phyloP scores from a whole-genome alignment of 2,888 invertebrate genomes.

The Deilephila porcellus region DNA sequence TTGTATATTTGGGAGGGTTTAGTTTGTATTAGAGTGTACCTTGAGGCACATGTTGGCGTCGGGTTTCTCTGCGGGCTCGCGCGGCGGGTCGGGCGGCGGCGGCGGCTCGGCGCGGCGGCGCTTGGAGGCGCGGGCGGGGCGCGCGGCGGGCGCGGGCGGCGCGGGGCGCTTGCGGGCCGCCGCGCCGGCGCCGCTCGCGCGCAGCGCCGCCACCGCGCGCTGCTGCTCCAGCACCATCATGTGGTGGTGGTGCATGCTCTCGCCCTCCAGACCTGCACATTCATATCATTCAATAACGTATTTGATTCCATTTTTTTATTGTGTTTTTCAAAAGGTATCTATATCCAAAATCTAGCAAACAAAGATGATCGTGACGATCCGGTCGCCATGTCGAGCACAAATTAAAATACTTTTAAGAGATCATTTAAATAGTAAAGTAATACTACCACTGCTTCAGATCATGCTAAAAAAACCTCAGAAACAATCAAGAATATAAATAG shows the following conservation, averaged over 20 bases:
- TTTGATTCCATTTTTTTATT: too few relatives aligned
- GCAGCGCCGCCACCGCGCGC: slow-evolving; percentile 79
- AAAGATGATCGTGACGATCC: too few relatives aligned
- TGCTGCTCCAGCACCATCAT: slow-evolving; percentile 85
- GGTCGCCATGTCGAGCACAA: too few relatives aligned
- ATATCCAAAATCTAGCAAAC: too few relatives aligned
- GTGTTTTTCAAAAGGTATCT: too few relatives aligned
- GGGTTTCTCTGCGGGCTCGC: slow-evolving; percentile 91
- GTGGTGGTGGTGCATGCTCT: slow-evolving; percentile 85
- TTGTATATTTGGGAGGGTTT: too few relatives aligned
- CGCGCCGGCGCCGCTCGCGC: slow-evolving; percentile 43
- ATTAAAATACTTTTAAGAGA: too few relatives aligned
- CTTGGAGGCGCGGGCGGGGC: slow-evolving; percentile 66
- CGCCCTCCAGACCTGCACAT: slow-evolving; percentile 76
- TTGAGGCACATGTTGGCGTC: slow-evolving; percentile 94
- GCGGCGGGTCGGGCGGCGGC: slow-evolving; percentile 82
- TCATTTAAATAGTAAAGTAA: too few relatives aligned
- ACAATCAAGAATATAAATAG: too few relatives aligned
- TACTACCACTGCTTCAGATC: too few relatives aligned
- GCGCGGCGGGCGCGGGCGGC: slow-evolving; percentile 59
- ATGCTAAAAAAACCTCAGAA: too few relatives aligned
- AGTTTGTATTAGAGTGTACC: slow-evolving; percentile 57
- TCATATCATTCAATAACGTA: not conserved
- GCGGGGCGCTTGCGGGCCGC: slow-evolving; percentile 63
- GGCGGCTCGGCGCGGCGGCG: slow-evolving; percentile 69